Base-by-base conservation (phyloP, 2,888 invertebrate species). In the Eristalis arbustorum region DNA sequence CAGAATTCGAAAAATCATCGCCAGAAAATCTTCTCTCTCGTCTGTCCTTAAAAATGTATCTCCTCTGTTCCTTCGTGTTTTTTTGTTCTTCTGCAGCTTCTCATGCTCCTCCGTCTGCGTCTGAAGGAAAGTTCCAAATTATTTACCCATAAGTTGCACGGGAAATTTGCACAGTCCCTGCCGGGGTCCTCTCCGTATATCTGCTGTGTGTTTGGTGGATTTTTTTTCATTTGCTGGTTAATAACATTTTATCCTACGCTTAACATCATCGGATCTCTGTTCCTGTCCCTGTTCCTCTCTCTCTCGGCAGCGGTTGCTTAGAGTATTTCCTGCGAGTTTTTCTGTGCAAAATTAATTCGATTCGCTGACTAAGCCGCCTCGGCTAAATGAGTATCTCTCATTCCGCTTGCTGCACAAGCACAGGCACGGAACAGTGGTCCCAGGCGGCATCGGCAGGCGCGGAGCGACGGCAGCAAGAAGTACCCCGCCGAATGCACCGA, bases 1-100 rank as follows among this genome's bases (percentile, higher is more conserved):
- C 87, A 87, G 72, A 87, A 87, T 83, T 87, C 83, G 83, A 87
- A 87, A 87, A 87, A 87, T 83, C 87, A 87, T 87, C 87, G 67
- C 82, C 62, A 82, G 74, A 62, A 82, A 75, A 87, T 87, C 87
- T 87, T 74, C 77, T 74, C 66, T 62, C 78, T 63, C 56, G 78
- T 71, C 82, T 82, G 64, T 82, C 71, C 85, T 82, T 78, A 73
- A 77, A 80, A 71, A 59, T 69, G 68, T 74, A 66, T 64, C 49
- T 76, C 13, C 25, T 59, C 25, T 23, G 59, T 59, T 18, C 18
- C 49, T 49, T 59, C 18, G 56, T 3, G 34, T 68, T 61, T 66
- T 59, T 59, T 63, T 40, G 49, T 62, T 63, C 11, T 3, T 3
- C 40, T 22, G 14, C n/a, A 8, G 37, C 42, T 66, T 62, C 81